Percentiles rank a stretch among this genome's conserved stretches.
These are phyloP conservation scores for Ptychodera flava DNA, from an alignment of 35 echinoderm and acorn worm species.

Conservation along the genomic window DNA sequence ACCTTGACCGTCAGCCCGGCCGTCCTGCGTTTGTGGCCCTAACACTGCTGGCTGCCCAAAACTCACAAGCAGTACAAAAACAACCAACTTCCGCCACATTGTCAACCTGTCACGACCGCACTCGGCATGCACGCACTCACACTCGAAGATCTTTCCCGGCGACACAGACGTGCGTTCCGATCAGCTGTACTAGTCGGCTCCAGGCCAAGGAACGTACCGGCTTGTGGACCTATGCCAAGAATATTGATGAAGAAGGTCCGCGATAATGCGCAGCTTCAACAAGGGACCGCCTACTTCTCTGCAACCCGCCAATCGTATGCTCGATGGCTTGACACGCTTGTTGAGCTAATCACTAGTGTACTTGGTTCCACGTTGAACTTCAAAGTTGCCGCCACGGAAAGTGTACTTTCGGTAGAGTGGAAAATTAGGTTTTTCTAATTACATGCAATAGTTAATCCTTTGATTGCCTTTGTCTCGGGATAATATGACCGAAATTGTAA, in stretches of 20 bases:
- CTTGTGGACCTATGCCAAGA: not conserved
- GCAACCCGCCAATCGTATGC: not conserved
- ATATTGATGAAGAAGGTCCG: not conserved
- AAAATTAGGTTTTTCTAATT: not conserved
- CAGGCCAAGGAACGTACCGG: not conserved
- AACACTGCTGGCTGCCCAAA: not conserved
- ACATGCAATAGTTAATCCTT: no score
- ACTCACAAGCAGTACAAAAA: not conserved
- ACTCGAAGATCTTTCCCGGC: not conserved
- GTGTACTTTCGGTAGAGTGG: not conserved
- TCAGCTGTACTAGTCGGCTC: not conserved
- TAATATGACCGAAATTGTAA: no score
- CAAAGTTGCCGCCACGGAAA: not conserved
- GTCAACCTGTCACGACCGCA: not conserved
- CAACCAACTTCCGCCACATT: not conserved
- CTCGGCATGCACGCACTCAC: not conserved
- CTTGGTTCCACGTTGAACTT: not conserved
- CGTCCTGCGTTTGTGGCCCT: not conserved
- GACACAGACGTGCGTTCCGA: no score
- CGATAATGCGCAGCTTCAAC: not conserved
- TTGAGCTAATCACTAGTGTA: not conserved
- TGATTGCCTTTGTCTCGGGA: no score
- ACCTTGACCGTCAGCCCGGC: not conserved
- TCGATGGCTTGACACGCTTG: not conserved
- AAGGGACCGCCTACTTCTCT: not conserved